Conservation (phyloP, 2,888 invertebrate genomes). For the Emmelina monodactyla region DNA sequence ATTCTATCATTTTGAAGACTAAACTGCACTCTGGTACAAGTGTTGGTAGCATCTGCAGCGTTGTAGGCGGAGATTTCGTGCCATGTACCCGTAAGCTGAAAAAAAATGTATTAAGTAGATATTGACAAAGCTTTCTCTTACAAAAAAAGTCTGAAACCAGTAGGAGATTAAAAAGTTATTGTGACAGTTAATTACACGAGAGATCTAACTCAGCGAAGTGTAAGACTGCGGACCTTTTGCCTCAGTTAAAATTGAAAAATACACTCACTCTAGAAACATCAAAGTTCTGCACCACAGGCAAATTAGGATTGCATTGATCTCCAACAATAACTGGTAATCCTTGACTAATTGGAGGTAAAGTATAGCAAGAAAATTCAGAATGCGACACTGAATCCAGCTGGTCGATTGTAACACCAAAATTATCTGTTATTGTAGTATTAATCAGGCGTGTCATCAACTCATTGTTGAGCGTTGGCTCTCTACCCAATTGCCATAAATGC, state of each 20-base stretch:
- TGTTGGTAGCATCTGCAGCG: constrained; percentile 63
- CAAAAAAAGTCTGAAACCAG: background rate
- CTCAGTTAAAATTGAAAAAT: background rate
- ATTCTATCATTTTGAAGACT: constrained; percentile 25
- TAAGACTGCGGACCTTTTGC: background rate
- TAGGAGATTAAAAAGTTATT: background rate
- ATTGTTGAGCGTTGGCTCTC: constrained; percentile 15
- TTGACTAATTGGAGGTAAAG: constrained; percentile 28
- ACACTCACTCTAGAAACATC: constrained; percentile 28
- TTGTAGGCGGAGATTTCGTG: constrained; percentile 70
- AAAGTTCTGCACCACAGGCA: constrained; percentile 30
- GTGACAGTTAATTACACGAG: background rate
- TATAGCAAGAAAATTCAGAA: constrained; percentile 27
- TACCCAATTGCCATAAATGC: constrained; percentile 36
- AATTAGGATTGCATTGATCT: constrained; percentile 33
- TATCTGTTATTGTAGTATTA: constrained; percentile 19
- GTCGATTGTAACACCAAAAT: constrained; percentile 21
- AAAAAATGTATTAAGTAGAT: constrained; percentile 4
- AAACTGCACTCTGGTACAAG: constrained; percentile 68
- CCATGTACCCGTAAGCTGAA: constrained; percentile 52
- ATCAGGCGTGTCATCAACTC: constrained; percentile 22
- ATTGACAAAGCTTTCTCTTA: background rate
- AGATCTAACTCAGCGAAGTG: background rate
- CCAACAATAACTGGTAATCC: constrained; percentile 33
- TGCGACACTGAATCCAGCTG: constrained; percentile 25